Percentiles rank a stretch among this genome's conserved stretches.
phyloP scores from a whole-genome alignment of 2,797 vertebrate genomes.

The Protosalanx chinensis region DNA sequence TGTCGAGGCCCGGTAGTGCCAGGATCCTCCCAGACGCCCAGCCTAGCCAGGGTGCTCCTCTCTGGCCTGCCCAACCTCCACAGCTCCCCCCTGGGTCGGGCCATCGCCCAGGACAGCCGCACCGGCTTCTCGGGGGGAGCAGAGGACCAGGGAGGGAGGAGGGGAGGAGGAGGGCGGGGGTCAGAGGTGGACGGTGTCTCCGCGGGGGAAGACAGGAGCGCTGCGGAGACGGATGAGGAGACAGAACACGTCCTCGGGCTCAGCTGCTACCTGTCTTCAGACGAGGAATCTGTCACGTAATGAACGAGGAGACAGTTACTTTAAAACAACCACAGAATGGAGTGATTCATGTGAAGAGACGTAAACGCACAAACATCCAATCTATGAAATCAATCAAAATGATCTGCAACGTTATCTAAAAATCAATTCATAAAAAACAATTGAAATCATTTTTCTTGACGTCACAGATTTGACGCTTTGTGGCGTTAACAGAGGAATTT shows the following conservation, averaged over 20 bases:
- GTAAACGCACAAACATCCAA: not conserved
- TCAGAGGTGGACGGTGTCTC: not conserved
- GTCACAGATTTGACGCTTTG: not conserved
- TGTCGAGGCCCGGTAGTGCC: constrained; percentile 46
- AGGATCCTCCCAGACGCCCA: constrained; percentile 44
- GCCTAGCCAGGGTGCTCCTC: constrained; percentile 59
- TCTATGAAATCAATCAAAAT: too few relatives aligned
- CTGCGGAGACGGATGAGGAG: constrained; percentile 10
- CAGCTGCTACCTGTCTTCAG: constrained; percentile 72
- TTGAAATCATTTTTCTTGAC: not conserved
- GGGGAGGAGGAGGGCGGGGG: not conserved
- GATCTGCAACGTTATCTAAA: too few relatives aligned
- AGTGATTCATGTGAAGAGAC: not conserved
- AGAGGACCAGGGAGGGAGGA: not conserved
- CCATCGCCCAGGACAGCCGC: not conserved
- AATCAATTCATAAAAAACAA: not conserved
- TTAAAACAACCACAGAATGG: not conserved
- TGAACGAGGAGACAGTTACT: too few relatives aligned
- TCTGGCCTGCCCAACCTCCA: constrained; percentile 70
- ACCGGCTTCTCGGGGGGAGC: not conserved
- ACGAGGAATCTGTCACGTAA: constrained; percentile 60
- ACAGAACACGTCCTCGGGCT: constrained; percentile 61
- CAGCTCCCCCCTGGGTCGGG: constrained; percentile 35
- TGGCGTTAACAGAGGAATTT: not conserved
- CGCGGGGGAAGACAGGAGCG: not conserved